phyloP scores from a whole-genome alignment of 2,797 vertebrate species.

The Ptychadena robeensis region DNA sequence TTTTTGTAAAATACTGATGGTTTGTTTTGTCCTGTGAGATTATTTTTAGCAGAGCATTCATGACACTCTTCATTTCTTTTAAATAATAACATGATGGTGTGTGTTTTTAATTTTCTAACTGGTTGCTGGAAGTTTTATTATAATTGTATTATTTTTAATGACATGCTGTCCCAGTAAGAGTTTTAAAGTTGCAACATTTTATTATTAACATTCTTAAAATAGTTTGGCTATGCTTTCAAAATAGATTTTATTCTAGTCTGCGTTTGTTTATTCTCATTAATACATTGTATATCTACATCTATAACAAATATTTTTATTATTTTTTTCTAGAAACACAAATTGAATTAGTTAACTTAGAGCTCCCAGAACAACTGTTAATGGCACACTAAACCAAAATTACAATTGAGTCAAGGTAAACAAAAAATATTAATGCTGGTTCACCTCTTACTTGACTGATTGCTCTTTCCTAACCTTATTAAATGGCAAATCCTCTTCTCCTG shows the following conservation, averaged over 20 bases:
- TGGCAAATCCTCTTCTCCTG: no score
- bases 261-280: not conserved
- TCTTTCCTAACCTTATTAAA: no score
- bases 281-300: not conserved
- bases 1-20: no score
- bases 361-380: no score
- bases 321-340: not conserved
- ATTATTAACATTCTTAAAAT: slow-evolving; percentile 25
- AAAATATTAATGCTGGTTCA: no score
- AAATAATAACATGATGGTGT: slow-evolving; percentile 26
- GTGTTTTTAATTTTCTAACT: slow-evolving; percentile 42
- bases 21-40: no score
- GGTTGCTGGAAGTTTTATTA: slow-evolving; percentile 40
- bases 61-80: slow-evolving; percentile 5
- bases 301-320: slow-evolving; percentile 8
- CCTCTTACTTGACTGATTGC: no score
- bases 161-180: slow-evolving; percentile 28
- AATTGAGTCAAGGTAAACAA: no score
- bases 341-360: not conserved
- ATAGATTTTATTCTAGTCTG: not conserved
- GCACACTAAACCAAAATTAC: no score
- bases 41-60: not conserved
- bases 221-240: not conserved
- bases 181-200: not conserved
- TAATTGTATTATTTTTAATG: slow-evolving; percentile 30